Percentiles rank a stretch among this genome's conserved stretches.
These are phyloP conservation scores for Sarotherodon lohbergeri DNA, from an alignment of 2,113 vertebrate species.

Conservation along the genomic window DNA sequence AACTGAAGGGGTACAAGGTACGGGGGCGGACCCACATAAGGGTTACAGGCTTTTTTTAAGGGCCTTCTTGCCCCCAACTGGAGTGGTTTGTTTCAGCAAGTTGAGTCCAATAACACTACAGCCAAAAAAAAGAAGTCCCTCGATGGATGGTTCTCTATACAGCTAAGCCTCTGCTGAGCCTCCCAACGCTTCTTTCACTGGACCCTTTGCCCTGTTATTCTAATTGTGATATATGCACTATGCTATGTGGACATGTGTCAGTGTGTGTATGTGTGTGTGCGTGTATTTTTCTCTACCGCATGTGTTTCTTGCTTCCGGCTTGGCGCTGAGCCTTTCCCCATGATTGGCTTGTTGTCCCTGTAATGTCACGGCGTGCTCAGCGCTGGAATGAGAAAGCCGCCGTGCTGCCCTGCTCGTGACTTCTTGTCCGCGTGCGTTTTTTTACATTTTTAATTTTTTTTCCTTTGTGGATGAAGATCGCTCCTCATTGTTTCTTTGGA, in stretches of 20 bases:
- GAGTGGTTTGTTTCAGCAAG: constrained; percentile 34
- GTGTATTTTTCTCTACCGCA: constrained; percentile 60
- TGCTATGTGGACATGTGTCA: constrained; percentile 67
- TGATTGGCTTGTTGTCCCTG: constrained; percentile 50
- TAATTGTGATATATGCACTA: constrained; percentile 77
- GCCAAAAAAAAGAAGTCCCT: constrained; percentile 47
- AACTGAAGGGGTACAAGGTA: constrained; percentile 64
- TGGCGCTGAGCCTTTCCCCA: constrained; percentile 46
- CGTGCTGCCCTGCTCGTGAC: constrained; percentile 39
- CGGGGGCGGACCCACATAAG: constrained; percentile 18
- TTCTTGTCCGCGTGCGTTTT: constrained; percentile 34
- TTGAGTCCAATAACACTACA: constrained; percentile 50
- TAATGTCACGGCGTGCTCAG: constrained; percentile 61
- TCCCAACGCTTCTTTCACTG: constrained; percentile 47
- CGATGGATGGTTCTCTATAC: constrained; percentile 36
- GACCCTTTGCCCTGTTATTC: constrained; percentile 57
- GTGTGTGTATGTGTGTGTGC: constrained; percentile 51
- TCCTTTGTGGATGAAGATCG: constrained; percentile 25
- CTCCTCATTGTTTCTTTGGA: constrained; percentile 42
- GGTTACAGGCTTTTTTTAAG: constrained; percentile 12
- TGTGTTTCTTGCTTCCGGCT: constrained; percentile 67
- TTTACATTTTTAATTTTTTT: neutral
- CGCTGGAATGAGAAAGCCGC: constrained; percentile 56
- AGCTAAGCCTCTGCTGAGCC: constrained; percentile 64
- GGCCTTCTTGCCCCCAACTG: constrained; percentile 27